phyloP scores from a whole-genome alignment of 1,140 invertebrate genomes.

The Heliconius congener region DNA sequence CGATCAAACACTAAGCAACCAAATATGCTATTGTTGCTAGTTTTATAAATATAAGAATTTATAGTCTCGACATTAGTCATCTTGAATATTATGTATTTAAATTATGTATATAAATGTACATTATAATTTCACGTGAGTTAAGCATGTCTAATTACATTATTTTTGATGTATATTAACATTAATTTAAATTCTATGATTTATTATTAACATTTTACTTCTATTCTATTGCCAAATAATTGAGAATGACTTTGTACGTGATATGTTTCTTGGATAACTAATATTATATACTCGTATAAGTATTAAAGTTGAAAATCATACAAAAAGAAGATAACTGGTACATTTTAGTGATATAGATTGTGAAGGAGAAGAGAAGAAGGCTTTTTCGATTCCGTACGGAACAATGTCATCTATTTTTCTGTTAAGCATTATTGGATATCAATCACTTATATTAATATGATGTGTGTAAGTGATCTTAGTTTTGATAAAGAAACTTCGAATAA shows the following conservation, averaged over 20 bases:
- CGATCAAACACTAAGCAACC: conserved; percentile 43
- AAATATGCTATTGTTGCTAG: conserved; percentile 28
- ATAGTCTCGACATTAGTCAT: neutral
- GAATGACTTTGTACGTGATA: neutral
- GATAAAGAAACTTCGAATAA: too few species aligned
- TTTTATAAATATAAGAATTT: conserved; percentile 7
- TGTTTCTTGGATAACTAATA: neutral
- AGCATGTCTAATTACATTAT: neutral
- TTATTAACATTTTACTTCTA: neutral
- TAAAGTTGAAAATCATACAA: neutral
- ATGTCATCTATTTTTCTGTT: neutral
- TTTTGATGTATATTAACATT: neutral
- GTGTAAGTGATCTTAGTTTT: neutral
- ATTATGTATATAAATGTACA: neutral
- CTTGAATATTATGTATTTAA: neutral
- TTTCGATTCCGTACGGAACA: neutral
- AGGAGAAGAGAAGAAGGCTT: neutral
- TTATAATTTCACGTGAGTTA: neutral
- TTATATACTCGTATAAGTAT: neutral
- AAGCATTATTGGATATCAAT: neutral
- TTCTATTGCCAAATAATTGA: neutral
- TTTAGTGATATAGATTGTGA: neutral
- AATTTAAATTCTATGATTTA: neutral
- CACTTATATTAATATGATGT: too few species aligned
- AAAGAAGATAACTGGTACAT: neutral